Base-by-base conservation (phyloP, 1,140 invertebrate species). In the Asbolus verrucosus region DNA sequence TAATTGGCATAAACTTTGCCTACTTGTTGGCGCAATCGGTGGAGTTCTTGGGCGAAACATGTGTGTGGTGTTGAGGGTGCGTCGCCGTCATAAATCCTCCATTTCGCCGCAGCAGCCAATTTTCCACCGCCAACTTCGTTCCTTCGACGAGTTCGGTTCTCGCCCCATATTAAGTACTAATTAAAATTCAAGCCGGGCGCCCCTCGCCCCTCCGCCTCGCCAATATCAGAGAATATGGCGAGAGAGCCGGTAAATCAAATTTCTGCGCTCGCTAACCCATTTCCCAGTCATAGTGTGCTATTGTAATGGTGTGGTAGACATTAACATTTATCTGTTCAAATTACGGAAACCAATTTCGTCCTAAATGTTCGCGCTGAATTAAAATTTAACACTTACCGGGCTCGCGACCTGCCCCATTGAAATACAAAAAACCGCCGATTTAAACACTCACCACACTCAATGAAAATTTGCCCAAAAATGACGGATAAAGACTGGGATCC, bases 111-210 rank as follows among this genome's bases (percentile, higher is more conserved):
- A 70, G 36, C 62, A 61, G 21, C 54, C 67, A 65, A 68, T 63
- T 66, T 66, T 11, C 60, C 36, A 39, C 36, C 11, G 36, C 62
- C 46, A 69, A 61, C 16, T 70, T 72, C 62, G 18, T 33, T 60
- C 62, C 62, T 66, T 74, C 66, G 73, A 71, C 36, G 54, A 62
- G 41, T 46, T 43, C 70, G 61, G 21, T 54, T 19, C 13, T 70
- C 41, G 19, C 43, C 70, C 62, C 71, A 31, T 63, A 73, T 73
- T 74, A 74, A 71, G 67, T 69, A 50, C 73, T 76, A 76, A 76
- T 76, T 76, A 76, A 76, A 76, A 75, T 76, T 73, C 75, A 73
- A 70, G 73, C 66, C 61, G 68, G 50, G 46, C 16, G 61, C 38
- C 43, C 15, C 36, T 50, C 50, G 33, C 38, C 2, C 65, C 15